Evolutionary conservation across 2,888 invertebrate genomes (phyloP).

Genomic region (Subacronicta megacephala): DNA sequence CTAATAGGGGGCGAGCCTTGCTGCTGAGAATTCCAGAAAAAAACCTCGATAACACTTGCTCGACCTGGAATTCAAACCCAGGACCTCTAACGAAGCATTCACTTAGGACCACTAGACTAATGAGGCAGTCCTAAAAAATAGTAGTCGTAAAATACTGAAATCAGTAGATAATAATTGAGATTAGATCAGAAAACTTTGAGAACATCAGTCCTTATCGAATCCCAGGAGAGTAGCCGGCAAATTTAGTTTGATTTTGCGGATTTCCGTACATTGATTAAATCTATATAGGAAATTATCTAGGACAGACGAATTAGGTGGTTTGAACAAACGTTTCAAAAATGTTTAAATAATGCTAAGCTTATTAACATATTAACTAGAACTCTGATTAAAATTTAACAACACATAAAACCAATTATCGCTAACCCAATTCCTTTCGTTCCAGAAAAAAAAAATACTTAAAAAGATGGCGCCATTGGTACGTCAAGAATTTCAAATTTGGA

Average conservation of each 20-base stretch:
- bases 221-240: conserved; percentile 52
- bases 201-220: conserved; percentile 44
- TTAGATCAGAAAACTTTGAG: conserved; percentile 51
- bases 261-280: conserved; percentile 60
- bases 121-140: too few relatives aligned
- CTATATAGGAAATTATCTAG: conserved; percentile 32
- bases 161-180: neutral
- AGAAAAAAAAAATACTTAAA: conserved; percentile 55
- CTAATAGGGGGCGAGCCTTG: too few relatives aligned
- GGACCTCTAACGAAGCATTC: too few relatives aligned
- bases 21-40: too few relatives aligned
- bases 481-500: conserved; percentile 75
- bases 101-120: too few relatives aligned
- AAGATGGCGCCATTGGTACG: conserved; percentile 73
- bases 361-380: conserved; percentile 2
- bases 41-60: too few relatives aligned
- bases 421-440: conserved; percentile 42
- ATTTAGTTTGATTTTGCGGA: conserved; percentile 57
- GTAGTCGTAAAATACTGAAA: too few relatives aligned
- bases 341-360: neutral
- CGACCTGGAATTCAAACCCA: too few relatives aligned
- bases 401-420: conserved; percentile 29
- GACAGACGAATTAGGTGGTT: too few relatives aligned
- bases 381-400: conserved; percentile 36
- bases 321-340: too few relatives aligned